phyloP scores from a whole-genome alignment of 2,888 invertebrate genomes.

The Sepiola atlantica region DNA sequence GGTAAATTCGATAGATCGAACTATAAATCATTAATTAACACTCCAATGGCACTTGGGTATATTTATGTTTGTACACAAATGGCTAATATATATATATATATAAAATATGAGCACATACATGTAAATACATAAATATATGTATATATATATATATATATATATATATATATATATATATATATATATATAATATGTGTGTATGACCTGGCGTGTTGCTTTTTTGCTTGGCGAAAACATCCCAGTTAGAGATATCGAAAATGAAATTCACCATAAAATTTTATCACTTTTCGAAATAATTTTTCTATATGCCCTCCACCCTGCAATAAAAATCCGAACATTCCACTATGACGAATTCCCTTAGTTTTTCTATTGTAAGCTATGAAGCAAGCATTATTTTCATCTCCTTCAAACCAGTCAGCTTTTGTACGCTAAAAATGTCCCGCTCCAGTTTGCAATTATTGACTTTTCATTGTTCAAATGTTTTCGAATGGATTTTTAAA shows the following conservation, averaged over 20 bases:
- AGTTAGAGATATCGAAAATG: neutral
- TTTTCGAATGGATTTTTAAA: neutral
- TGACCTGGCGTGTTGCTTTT: neutral
- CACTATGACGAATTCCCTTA: neutral
- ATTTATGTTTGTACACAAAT: neutral
- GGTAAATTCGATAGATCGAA: constrained; percentile 1
- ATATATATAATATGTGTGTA: neutral
- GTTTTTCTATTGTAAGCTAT: constrained; percentile 9
- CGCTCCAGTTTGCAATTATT: neutral
- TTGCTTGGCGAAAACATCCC: constrained; percentile 4
- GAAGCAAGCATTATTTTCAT: neutral
- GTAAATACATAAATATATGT: neutral
- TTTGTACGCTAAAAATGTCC: constrained; percentile 8
- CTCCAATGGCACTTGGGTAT: neutral
- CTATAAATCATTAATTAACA: neutral
- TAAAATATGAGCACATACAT: neutral
- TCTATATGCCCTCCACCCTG: constrained; percentile 19
- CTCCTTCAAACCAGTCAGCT: neutral
- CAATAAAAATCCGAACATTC: neutral
- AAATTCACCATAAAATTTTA: neutral
- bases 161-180: neutral
- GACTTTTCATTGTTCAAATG: constrained; percentile 11
- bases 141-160: too few species aligned
- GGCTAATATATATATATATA: neutral
- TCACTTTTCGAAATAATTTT: neutral